Evolutionary conservation across 1,140 invertebrate species (phyloP).

Genomic region (Arctopsyche grandis): DNA sequence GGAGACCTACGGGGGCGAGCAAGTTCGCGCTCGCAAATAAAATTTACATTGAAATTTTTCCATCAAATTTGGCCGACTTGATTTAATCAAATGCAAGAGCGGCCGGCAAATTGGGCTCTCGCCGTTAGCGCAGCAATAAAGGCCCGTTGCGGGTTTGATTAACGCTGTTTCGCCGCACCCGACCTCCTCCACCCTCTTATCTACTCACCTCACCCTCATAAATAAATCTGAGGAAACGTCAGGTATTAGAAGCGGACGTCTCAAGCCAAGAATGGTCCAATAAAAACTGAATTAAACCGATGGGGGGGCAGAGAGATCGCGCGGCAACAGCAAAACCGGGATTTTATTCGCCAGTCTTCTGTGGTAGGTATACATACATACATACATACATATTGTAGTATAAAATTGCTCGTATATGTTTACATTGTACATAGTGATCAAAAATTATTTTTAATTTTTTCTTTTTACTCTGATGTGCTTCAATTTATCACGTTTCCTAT

Average conservation of each 20-base stretch:
- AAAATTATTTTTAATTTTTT: too few relatives aligned
- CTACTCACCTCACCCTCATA: slow-evolving; percentile 6
- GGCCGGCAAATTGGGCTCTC: slow-evolving; percentile 21
- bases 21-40: slow-evolving; percentile 12
- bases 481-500: too few relatives aligned
- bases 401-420: too few relatives aligned
- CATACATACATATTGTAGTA: neutral
- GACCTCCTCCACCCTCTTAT: neutral
- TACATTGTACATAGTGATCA: too few relatives aligned
- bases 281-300: slow-evolving; percentile 22
- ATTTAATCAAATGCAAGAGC: slow-evolving; percentile 25
- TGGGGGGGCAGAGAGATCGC: neutral
- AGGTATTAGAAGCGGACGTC: slow-evolving; percentile 3
- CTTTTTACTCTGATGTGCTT: too few relatives aligned
- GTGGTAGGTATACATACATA: neutral
- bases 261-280: neutral
- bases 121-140: slow-evolving; percentile 35
- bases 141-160: slow-evolving; percentile 36
- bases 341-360: neutral
- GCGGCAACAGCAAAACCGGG: neutral
- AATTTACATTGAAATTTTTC: slow-evolving; percentile 44
- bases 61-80: slow-evolving; percentile 40
- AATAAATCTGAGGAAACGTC: slow-evolving; percentile 27
- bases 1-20: neutral
- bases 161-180: slow-evolving; percentile 16